These are phyloP conservation scores for Hemaris fuciformis DNA, from an alignment of 2,888 invertebrate species.

Conservation along the genomic window DNA sequence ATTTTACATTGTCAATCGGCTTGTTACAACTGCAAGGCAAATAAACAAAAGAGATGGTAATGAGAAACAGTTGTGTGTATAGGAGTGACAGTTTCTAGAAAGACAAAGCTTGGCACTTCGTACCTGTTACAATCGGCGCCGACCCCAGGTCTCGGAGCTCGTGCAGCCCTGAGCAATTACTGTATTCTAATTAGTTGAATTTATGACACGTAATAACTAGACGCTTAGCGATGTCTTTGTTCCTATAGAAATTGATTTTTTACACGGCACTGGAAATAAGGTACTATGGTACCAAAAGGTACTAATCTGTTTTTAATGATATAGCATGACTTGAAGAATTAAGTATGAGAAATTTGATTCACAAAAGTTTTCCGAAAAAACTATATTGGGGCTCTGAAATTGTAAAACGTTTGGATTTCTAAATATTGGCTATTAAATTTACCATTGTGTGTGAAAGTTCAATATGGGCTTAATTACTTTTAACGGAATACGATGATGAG, in stretches of 20 bases:
- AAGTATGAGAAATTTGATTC: slow-evolving; percentile 9
- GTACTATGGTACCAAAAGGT: background rate
- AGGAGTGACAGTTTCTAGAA: slow-evolving; percentile 26
- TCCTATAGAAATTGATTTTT: slow-evolving; percentile 21
- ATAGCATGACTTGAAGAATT: slow-evolving; percentile 42
- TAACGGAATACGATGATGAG: background rate
- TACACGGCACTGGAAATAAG: background rate
- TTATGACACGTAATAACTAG: slow-evolving; percentile 16
- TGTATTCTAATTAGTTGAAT: slow-evolving; percentile 13
- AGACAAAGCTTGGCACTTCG: slow-evolving; percentile 44
- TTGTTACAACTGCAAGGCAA: background rate
- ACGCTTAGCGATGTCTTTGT: slow-evolving; percentile 14
- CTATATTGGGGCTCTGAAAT: background rate
- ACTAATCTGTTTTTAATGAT: slow-evolving; percentile 31
- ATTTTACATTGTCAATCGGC: background rate
- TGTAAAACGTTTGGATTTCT: slow-evolving; percentile 17
- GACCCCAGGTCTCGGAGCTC: slow-evolving; percentile 33
- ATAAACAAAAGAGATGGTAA: slow-evolving; percentile 4
- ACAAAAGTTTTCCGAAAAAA: slow-evolving; percentile 14
- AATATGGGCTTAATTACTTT: background rate
- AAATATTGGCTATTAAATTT: slow-evolving; percentile 14
- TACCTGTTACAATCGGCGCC: slow-evolving; percentile 62
- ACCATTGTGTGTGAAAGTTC: background rate
- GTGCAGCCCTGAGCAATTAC: slow-evolving; percentile 24
- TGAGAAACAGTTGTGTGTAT: slow-evolving; percentile 16